Evolutionary conservation across 2,113 vertebrate species (phyloP), one percentile per base, ranked within the genome.

Genomic region (Nettapus auritus): DNA sequence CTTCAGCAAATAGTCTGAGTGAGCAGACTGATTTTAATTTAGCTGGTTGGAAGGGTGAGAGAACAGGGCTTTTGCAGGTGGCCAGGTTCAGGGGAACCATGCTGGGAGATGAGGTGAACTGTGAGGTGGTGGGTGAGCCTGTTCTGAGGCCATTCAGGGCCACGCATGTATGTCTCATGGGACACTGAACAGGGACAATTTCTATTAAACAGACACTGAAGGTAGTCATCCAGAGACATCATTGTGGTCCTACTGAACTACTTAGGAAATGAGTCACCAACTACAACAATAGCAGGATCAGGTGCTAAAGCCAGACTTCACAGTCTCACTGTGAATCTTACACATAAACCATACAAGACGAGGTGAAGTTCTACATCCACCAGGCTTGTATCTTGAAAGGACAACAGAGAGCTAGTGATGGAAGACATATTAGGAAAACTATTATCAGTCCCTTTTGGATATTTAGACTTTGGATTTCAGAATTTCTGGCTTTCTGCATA

Each of bases 141-240:
- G 25, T 34, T 20, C 31, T 23, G 26, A 62, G 33, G 44, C 26
- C 8, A 13, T 20, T 34, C 33, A 66, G 53, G 31, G 10, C 34
- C 10, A 10, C 13, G 31, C 1, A 1, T 18, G 11, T 17, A 13
- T 22, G 9, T 55, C 52, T 66, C 70, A 34, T 2, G 15, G 55
- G 56, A 82, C 40, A 42, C 14, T 25, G 34, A 28, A 46, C 15
- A 3, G 2, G 31, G 46, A 4, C 34, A 53, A 63, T 23, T 50
- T 1, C 0, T 42, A 28, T 13, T 50, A 53, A 73, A 56, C 8
- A 48, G 22, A 31, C 50, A 48, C 15, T 0, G 0, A 67, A 56
- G 31, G 1, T 12, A 82, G 16, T 22, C 52, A 33, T 85, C n/a
- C 74, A 70, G 57, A 70, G 31, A 23, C 14, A 11, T 77, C 8